Conservation (phyloP, 1,140 invertebrate genomes). For the Drosophila funebris region DNA sequence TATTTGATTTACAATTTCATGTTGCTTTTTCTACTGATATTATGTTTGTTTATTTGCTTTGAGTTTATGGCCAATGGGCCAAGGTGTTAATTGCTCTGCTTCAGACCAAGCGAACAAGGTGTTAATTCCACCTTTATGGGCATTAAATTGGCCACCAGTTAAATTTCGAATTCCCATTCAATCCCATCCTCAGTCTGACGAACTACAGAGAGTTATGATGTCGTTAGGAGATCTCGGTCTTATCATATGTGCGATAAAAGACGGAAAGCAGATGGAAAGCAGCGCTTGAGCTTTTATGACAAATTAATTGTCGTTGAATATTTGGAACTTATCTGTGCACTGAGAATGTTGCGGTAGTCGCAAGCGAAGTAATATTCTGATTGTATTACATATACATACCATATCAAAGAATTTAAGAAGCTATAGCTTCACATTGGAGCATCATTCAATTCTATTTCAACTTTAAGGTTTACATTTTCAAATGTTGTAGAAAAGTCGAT, state of each 20-base stretch:
- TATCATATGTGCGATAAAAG: conserved; percentile 43
- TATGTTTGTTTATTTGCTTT: conserved; percentile 19
- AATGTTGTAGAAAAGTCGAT: not conserved
- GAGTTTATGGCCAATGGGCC: conserved; percentile 64
- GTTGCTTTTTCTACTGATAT: not conserved
- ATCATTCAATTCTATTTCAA: conserved; percentile 24
- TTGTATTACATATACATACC: too few species aligned
- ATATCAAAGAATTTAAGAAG: not conserved
- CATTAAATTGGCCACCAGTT: conserved; percentile 78
- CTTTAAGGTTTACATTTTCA: conserved; percentile 35
- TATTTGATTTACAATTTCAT: conserved; percentile 41
- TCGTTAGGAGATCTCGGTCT: conserved; percentile 57
- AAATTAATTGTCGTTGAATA: conserved; percentile 55
- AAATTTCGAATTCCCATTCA: conserved; percentile 42
- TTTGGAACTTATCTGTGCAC: not conserved
- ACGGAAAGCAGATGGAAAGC: not conserved
- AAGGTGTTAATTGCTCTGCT: conserved; percentile 73
- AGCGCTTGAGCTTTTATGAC: conserved; percentile 46
- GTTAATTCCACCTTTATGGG: conserved; percentile 75
- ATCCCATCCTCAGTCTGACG: conserved; percentile 26
- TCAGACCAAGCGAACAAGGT: conserved; percentile 59
- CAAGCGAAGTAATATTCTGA: conserved; percentile 12
- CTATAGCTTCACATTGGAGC: too few species aligned
- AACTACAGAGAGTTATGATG: conserved; percentile 58
- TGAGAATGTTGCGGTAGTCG: conserved; percentile 5